Percentiles rank a stretch among this genome's conserved stretches.
Conservation (phyloP, 2,113 vertebrate genomes). For the Lophotis ruficrista region DNA sequence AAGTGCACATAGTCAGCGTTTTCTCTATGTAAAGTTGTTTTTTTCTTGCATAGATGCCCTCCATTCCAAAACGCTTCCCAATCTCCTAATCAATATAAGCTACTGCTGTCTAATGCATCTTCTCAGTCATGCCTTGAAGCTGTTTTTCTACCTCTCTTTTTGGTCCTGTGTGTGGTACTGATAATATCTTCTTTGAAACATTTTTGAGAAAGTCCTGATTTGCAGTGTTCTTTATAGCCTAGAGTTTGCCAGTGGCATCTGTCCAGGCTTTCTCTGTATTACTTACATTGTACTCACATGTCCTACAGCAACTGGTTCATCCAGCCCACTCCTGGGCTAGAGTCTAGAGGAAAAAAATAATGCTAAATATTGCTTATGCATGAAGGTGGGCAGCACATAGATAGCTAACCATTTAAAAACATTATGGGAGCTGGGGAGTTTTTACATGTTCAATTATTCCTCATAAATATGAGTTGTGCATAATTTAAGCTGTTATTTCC, state of each 20-base stretch:
- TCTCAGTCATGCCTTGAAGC: neutral
- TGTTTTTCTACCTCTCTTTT: neutral
- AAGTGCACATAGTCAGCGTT: neutral
- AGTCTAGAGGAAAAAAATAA: neutral
- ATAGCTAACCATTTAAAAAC: neutral
- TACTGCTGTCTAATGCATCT: neutral
- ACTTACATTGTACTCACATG: neutral
- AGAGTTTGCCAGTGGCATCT: neutral
- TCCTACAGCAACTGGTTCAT: neutral
- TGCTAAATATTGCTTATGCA: neutral
- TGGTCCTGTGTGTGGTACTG: neutral
- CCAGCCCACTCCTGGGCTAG: neutral
- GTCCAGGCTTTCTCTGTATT: neutral
- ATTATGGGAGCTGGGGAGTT: neutral
- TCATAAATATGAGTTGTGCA: neutral
- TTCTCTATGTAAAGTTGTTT: neutral
- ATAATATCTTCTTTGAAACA: neutral
- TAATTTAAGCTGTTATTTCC: neutral
- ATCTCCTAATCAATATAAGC: neutral
- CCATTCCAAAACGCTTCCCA: neutral
- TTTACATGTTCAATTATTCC: neutral
- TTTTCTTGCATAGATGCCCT: neutral
- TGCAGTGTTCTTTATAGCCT: neutral
- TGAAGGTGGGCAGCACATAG: neutral
- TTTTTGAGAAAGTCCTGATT: neutral